Percentiles rank a stretch among this genome's conserved stretches.
These are phyloP conservation scores for Carettochelys insculpta DNA, from an alignment of 2,113 vertebrate species.

Conservation along the genomic window DNA sequence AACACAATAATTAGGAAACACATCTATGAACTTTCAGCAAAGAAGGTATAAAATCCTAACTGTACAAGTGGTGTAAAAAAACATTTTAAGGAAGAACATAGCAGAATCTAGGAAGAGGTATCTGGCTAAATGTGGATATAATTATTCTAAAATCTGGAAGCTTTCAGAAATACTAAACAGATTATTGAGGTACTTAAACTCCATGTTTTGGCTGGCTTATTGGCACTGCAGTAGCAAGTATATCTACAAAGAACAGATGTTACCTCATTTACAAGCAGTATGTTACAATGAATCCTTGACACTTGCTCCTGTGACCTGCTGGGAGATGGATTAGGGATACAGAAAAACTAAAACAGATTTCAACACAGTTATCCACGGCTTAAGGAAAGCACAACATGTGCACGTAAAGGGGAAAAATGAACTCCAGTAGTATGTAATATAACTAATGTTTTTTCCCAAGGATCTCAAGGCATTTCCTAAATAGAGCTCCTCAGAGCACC, in stretches of 20 bases:
- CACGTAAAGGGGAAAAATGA: constrained; percentile 15
- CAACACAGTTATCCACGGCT: neutral
- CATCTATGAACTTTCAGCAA: constrained; percentile 11
- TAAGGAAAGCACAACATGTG: neutral
- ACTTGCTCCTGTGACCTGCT: neutral
- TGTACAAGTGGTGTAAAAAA: neutral
- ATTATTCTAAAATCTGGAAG: neutral
- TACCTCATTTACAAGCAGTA: neutral
- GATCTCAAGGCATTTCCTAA: neutral
- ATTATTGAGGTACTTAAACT: neutral
- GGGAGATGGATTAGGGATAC: neutral
- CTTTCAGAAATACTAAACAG: neutral
- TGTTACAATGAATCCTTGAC: neutral
- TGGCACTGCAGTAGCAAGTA: neutral
- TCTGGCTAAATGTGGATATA: neutral
- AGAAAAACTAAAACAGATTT: neutral
- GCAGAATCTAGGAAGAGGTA: neutral
- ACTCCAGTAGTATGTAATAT: neutral
- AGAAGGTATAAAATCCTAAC: neutral
- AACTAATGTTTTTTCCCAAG: neutral
- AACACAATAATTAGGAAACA: neutral
- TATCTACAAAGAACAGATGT: neutral
- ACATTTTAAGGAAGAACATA: neutral
- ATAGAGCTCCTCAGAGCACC: neutral
- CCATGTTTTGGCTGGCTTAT: neutral